Evolutionary conservation across 2,113 vertebrate genomes (phyloP).

Genomic region (Propithecus coquereli): DNA sequence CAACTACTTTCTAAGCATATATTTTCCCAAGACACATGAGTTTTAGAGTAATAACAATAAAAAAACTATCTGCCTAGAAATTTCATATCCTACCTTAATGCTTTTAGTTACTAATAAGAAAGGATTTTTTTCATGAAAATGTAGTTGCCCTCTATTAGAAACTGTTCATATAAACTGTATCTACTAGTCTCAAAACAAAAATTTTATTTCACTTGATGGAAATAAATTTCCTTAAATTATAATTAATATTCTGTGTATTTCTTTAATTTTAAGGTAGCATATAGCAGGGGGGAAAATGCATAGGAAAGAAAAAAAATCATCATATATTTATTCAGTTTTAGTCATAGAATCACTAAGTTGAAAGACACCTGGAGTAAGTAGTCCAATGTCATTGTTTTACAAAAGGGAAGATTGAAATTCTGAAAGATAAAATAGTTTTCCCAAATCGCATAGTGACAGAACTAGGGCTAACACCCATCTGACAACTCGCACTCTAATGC

Average conservation of each 20-base stretch:
- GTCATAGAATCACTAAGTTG: background rate
- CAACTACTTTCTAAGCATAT: slow-evolving; percentile 5
- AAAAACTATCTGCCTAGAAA: slow-evolving; percentile 9
- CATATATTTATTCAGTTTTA: background rate
- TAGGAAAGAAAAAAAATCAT: background rate
- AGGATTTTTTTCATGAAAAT: background rate
- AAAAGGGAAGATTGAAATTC: background rate
- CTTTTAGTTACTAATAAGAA: background rate
- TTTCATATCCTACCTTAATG: slow-evolving; percentile 30
- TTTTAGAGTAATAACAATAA: slow-evolving; percentile 51
- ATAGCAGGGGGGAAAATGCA: background rate
- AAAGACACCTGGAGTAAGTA: background rate
- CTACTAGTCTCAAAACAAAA: background rate
- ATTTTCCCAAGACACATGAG: background rate
- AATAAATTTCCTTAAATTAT: background rate
- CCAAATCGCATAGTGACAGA: background rate
- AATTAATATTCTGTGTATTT: background rate
- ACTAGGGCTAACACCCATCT: background rate
- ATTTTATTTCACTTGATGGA: background rate
- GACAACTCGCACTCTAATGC: background rate
- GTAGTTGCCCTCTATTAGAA: background rate
- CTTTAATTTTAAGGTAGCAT: background rate
- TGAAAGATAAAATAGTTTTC: background rate
- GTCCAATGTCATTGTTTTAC: background rate
- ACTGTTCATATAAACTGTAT: background rate